A percentile compares a stretch with the other conserved stretches of the same genome.
phyloP scores from a whole-genome alignment of 2,113 vertebrate species.

The Meleagris gallopavo region DNA sequence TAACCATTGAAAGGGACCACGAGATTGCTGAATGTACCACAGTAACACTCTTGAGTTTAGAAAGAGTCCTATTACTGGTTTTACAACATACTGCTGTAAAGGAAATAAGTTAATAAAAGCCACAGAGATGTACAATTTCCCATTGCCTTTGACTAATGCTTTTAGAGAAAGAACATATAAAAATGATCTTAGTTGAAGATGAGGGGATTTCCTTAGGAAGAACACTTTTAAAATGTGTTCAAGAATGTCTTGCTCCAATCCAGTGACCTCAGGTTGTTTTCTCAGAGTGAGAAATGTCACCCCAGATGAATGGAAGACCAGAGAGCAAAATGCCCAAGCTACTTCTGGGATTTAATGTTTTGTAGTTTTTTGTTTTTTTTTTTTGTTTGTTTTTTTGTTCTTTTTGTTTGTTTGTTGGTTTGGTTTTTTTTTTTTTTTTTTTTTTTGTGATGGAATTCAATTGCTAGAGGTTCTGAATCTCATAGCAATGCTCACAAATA shows the following conservation, averaged over 20 bases:
- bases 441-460: background rate
- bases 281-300: background rate
- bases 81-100: conserved; percentile 22
- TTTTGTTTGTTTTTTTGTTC: too few species aligned
- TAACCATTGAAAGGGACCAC: background rate
- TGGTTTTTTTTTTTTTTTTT: background rate
- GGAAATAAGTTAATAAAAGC: conserved; percentile 62
- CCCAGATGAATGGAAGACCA: background rate
- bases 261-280: background rate
- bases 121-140: conserved; percentile 43
- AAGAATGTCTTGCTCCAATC: background rate
- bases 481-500: background rate
- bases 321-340: background rate
- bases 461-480: background rate
- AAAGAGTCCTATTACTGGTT: conserved; percentile 11
- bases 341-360: background rate
- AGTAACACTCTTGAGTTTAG: background rate
- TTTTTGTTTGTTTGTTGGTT: background rate
- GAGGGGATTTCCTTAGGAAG: conserved; percentile 62
- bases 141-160: conserved; percentile 57
- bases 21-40: background rate
- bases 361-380: background rate
- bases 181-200: conserved; percentile 2
- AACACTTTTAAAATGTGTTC: background rate
- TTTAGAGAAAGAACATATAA: background rate